A percentile compares a stretch with the other conserved stretches of the same genome.
Conservation (phyloP, 2,113 vertebrate species). For the Muntiacus muntjak region DNA sequence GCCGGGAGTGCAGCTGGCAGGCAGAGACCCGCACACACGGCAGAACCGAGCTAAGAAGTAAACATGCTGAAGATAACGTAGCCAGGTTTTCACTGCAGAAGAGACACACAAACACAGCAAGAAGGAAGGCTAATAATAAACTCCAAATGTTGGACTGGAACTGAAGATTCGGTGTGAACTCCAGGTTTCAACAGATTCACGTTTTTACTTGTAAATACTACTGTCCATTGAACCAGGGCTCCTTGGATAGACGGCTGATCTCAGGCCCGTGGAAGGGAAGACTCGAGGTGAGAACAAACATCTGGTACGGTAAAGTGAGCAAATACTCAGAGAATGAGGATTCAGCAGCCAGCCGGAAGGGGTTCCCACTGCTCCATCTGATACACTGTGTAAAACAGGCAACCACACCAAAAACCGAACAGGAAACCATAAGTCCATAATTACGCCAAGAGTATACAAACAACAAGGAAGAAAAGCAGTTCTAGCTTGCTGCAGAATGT, state of each 20-base stretch:
- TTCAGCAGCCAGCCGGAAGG: not conserved
- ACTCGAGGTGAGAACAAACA: not conserved
- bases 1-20: not conserved
- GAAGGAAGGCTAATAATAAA: not conserved
- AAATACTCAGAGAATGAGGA: not conserved
- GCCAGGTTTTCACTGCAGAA: not conserved
- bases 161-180: not conserved
- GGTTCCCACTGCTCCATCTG: not conserved
- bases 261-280: not conserved
- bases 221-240: not conserved
- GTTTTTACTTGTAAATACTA: not conserved
- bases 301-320: too few relatives aligned
- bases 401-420: not conserved
- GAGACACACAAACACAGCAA: not conserved
- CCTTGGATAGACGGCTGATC: not conserved
- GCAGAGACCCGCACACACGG: too few relatives aligned
- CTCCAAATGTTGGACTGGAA: not conserved
- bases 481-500: too few relatives aligned
- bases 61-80: fast-evolving
- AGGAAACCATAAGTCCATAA: not conserved
- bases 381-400: not conserved
- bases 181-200: not conserved
- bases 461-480: not conserved
- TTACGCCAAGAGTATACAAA: not conserved
- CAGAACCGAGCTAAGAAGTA: not conserved